These are phyloP conservation scores for Cylloceria caligata DNA, from an alignment of 2,888 invertebrate species.

Conservation along the genomic window DNA sequence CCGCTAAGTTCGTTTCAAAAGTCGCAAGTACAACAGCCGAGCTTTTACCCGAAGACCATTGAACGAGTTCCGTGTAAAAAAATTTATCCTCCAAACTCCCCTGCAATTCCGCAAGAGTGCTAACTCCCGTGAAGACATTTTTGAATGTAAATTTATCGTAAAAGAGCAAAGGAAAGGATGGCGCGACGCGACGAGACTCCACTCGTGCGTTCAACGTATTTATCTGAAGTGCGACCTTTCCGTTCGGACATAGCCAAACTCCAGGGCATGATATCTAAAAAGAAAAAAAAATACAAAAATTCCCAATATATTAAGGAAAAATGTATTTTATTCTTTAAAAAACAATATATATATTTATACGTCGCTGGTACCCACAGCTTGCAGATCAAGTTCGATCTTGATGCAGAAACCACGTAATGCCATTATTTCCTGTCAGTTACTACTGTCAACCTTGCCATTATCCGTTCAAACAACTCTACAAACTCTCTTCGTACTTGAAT, in stretches of 20 bases:
- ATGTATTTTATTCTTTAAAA: conserved; percentile 10
- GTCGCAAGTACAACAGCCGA: conserved; percentile 87
- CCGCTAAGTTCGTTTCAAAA: conserved; percentile 88
- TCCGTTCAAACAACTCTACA: background rate
- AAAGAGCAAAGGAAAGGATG: conserved; percentile 90
- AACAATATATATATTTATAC: too few species aligned
- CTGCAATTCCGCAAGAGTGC: conserved; percentile 85
- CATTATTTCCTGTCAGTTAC: conserved; percentile 72
- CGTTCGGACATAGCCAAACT: conserved; percentile 93
- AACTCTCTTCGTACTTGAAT: background rate
- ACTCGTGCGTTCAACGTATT: conserved; percentile 89
- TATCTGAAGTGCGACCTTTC: conserved; percentile 90
- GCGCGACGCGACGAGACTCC: conserved; percentile 88
- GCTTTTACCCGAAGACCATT: conserved; percentile 85
- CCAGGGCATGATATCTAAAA: conserved; percentile 93
- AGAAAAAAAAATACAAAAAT: conserved; percentile 28
- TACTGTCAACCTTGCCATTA: background rate
- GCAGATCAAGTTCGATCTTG: conserved; percentile 80
- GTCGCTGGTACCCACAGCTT: conserved; percentile 78
- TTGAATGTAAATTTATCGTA: conserved; percentile 90
- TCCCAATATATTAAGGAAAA: too few species aligned
- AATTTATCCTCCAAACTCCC: conserved; percentile 86
- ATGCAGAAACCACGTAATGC: conserved; percentile 81
- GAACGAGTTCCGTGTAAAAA: conserved; percentile 88
- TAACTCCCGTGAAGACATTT: conserved; percentile 85